Evolutionary conservation across 2,888 invertebrate genomes (phyloP).

Genomic region (Euclidia mi): DNA sequence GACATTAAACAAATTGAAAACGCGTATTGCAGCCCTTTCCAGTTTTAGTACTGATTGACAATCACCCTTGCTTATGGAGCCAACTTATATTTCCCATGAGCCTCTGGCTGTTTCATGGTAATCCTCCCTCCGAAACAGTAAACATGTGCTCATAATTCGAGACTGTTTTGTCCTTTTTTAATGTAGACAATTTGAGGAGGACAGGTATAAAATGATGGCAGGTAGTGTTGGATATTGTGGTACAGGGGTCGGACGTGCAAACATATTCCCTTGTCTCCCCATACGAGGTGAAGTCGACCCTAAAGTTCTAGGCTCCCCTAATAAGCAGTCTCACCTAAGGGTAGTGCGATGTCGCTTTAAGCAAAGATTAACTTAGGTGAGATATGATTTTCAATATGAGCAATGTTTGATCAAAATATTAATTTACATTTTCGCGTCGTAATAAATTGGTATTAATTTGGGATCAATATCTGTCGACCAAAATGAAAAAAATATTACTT

Average conservation of each 20-base stretch:
- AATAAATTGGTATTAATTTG: slow-evolving; percentile 1
- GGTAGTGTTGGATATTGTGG: slow-evolving; percentile 59
- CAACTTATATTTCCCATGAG: slow-evolving; percentile 84
- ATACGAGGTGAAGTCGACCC: slow-evolving; percentile 82
- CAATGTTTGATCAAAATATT: neutral
- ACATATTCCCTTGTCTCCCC: slow-evolving; percentile 82
- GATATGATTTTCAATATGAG: slow-evolving; percentile 26
- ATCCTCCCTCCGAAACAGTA: slow-evolving; percentile 72
- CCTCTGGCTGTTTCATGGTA: slow-evolving; percentile 72
- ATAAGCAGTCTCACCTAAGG: slow-evolving; percentile 88
- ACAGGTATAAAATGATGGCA: slow-evolving; percentile 57
- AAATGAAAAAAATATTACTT: neutral
- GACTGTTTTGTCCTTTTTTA: slow-evolving; percentile 62
- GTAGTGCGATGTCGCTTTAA: slow-evolving; percentile 65
- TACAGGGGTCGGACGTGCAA: slow-evolving; percentile 72
- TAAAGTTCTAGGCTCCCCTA: slow-evolving; percentile 88
- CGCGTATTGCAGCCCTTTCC: slow-evolving; percentile 69
- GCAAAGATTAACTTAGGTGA: slow-evolving; percentile 62
- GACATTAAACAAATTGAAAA: slow-evolving; percentile 81
- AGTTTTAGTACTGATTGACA: slow-evolving; percentile 84
- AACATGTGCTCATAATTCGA: slow-evolving; percentile 68
- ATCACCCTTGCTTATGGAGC: slow-evolving; percentile 76
- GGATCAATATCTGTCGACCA: neutral
- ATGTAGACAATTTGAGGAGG: slow-evolving; percentile 54
- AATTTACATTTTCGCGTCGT: neutral